These are phyloP conservation scores for Diadumene lineata DNA, from an alignment of 92 coral and sea anemone genomes.

Conservation along the genomic window DNA sequence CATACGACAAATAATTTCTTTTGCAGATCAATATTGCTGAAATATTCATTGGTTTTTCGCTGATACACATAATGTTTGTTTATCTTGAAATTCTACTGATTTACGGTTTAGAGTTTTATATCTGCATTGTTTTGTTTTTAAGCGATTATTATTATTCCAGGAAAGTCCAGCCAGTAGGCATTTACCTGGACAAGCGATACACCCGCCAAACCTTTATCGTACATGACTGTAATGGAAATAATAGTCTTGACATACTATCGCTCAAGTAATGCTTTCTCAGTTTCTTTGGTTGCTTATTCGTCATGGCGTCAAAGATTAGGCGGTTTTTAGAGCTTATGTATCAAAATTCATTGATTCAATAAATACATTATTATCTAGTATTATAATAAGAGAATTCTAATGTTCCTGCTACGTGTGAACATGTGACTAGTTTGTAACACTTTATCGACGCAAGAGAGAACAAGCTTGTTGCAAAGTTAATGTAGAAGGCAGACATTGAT, in stretches of 20 bases:
- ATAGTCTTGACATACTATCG: too few relatives aligned
- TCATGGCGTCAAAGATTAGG: constrained; percentile 8
- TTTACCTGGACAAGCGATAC: constrained; percentile 7
- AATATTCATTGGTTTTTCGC: constrained; percentile 8
- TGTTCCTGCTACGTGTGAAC: background rate
- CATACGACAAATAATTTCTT: constrained; percentile 14
- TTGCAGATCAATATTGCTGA: constrained; percentile 18
- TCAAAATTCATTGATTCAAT: constrained; percentile 33
- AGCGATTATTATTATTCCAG: constrained; percentile 6
- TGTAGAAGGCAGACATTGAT: too few relatives aligned
- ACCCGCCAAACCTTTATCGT: constrained; percentile 6
- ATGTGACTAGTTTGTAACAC: constrained; percentile 10
- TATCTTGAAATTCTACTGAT: background rate
- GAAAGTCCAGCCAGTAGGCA: background rate
- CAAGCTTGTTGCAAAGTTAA: background rate
- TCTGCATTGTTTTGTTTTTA: constrained; percentile 1
- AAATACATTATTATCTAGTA: constrained; percentile 16
- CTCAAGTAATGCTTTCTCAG: too few relatives aligned
- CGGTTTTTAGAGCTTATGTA: constrained; percentile 15
- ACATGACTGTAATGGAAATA: background rate
- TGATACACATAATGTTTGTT: background rate
- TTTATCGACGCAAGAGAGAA: constrained; percentile 21
- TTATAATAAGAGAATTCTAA: constrained; percentile 24
- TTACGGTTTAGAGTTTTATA: background rate
- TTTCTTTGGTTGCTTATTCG: background rate